Evolutionary conservation across 1,140 invertebrate species (phyloP), one percentile per base, ranked within the genome.

Genomic region (Ceratitis capitata): DNA sequence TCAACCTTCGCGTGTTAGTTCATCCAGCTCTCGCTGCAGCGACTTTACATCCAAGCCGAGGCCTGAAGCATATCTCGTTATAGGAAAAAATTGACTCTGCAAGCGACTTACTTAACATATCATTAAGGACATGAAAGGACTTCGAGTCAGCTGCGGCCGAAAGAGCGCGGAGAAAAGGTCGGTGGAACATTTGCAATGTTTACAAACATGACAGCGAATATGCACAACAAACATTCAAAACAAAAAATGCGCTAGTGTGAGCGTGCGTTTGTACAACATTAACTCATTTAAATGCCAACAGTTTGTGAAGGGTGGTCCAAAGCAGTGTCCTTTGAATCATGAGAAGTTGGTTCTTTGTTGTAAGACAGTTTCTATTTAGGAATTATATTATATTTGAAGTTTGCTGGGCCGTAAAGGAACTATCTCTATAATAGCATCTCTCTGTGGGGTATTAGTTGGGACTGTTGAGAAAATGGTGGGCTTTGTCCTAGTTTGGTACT

Each of bases 61-160:
- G 82, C 82, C 49, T 16, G 49, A 83, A 53, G 82, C 82, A 42
- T n/a, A 29, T 84, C 39, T 45, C 56, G 26, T 58, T 78, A 45
- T 39, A 78, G 23, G 69, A 86, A 84, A 85, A 86, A 84, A 86
- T 86, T 86, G 84, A 86, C 86, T 85, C 74, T 61, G 83, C 49
- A 83, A 64, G 84, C 61, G 61, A 85, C 84, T 86, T 86, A 85
- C 84, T 86, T 86, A 86, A 86, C 86, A 86, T 86, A 69, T 86
- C 84, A 86, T 86, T 86, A 86, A 86, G 78, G 69, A 23, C 39
- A 78, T 78, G 45, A 78, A 78, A 45, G 69, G 14, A 45, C 64
- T 10, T 26, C 53, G 51, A 84, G 56, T 45, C 47, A 42, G 42
- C 39, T 42, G 69, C 32, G 39, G 69, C 19, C 69, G 39, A n/a